These are phyloP conservation scores for Chrysolina oricalcia DNA, from an alignment of 2,888 invertebrate species.

Conservation along the genomic window DNA sequence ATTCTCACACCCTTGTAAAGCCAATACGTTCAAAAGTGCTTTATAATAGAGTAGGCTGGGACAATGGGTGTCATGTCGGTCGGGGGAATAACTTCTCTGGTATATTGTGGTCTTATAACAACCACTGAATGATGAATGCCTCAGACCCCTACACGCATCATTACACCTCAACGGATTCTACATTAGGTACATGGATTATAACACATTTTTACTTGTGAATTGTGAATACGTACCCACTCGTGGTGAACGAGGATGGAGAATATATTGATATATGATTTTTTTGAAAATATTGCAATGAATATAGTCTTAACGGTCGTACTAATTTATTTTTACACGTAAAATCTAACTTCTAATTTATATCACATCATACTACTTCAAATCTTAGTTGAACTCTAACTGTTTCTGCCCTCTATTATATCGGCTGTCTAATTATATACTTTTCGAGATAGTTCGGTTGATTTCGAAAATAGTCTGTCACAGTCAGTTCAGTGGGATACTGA, in stretches of 20 bases:
- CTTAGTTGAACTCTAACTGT: too few relatives aligned
- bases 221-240: too few relatives aligned
- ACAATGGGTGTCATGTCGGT: constrained; percentile 70
- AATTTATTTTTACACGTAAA: too few relatives aligned
- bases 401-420: too few relatives aligned
- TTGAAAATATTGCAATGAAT: too few relatives aligned
- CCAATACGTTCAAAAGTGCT: constrained; percentile 70
- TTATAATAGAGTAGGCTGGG: constrained; percentile 69
- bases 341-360: too few relatives aligned
- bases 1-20: constrained; percentile 66
- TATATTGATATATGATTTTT: background rate
- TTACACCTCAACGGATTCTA: constrained; percentile 60
- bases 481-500: too few relatives aligned
- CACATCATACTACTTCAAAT: too few relatives aligned
- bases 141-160: constrained; percentile 64
- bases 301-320: too few relatives aligned
- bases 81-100: constrained; percentile 57
- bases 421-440: too few relatives aligned
- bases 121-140: constrained; percentile 53
- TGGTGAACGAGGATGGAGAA: background rate
- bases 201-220: constrained; percentile 27
- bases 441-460: too few relatives aligned
- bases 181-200: constrained; percentile 23
- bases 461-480: too few relatives aligned
- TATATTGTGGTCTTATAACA: constrained; percentile 57